These are phyloP conservation scores for Ranitomeya imitator DNA, from an alignment of 2,113 vertebrate genomes.

Conservation along the genomic window DNA sequence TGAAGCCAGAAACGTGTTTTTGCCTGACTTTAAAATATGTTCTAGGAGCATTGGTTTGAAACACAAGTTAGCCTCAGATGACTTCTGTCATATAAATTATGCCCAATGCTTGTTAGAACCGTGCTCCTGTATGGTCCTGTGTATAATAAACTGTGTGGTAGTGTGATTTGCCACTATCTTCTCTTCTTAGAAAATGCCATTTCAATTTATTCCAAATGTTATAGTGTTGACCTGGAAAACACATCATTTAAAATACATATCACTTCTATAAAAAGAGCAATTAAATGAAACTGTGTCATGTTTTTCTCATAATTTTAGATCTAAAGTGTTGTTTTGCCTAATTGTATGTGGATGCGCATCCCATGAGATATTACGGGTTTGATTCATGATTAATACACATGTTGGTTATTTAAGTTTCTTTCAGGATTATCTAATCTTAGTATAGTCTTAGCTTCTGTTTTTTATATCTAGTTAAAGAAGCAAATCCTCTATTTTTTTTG, in stretches of 20 bases:
- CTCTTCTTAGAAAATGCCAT: background rate
- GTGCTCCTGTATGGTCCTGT: background rate
- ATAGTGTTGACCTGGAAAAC: background rate
- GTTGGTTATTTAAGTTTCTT: background rate
- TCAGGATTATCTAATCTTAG: background rate
- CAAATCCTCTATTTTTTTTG: no score
- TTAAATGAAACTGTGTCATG: background rate
- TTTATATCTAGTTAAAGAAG: background rate
- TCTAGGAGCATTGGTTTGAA: conserved; percentile 15
- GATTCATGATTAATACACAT: background rate
- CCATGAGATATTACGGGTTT: background rate
- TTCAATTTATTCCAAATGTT: conserved; percentile 5
- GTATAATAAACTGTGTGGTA: background rate
- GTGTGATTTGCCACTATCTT: conserved; percentile 23
- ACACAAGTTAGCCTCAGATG: conserved; percentile 32
- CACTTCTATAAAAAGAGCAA: background rate
- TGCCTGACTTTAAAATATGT: conserved; percentile 7
- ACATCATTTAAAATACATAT: conserved; percentile 12
- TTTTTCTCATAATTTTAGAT: background rate
- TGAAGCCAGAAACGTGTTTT: conserved; percentile 25
- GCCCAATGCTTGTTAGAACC: conserved; percentile 13
- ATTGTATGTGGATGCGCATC: background rate
- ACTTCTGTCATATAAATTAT: conserved; percentile 25
- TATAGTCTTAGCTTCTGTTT: background rate
- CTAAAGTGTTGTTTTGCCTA: background rate